phyloP scores from a whole-genome alignment of 2,113 vertebrate species.

The Oceanodroma tethys region DNA sequence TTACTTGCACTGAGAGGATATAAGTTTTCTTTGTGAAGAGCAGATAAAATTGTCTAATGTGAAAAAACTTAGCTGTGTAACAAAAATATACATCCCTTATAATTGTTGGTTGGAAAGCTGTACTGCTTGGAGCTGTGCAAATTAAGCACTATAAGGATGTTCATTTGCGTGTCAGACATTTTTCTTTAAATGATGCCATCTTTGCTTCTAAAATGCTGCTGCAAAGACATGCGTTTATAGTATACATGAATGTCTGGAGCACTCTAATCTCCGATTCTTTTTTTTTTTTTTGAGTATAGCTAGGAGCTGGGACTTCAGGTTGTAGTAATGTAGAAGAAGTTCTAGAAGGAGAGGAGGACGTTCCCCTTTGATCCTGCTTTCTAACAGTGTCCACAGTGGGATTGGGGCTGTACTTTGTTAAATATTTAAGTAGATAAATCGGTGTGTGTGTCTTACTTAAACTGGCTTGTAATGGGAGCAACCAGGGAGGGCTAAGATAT shows the following conservation, averaged over 20 bases:
- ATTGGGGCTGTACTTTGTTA: neutral
- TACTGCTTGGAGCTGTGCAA: neutral
- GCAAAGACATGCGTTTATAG: accelerated
- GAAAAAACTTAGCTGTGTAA: neutral
- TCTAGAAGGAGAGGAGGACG: neutral
- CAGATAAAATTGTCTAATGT: neutral
- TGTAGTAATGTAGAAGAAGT: neutral
- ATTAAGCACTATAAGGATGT: accelerated
- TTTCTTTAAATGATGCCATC: neutral
- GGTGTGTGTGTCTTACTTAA: neutral
- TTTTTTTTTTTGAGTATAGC: accelerated
- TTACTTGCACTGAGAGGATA: accelerated
- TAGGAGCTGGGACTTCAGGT: neutral
- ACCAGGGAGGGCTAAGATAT: neutral
- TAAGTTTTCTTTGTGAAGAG: neutral
- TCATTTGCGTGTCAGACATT: neutral
- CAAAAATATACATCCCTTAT: neutral
- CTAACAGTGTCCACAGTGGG: neutral
- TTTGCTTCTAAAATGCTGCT: neutral
- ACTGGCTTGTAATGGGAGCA: neutral
- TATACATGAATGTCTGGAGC: neutral
- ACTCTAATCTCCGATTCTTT: too few relatives aligned
- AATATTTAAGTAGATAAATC: neutral
- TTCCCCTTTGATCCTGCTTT: neutral
- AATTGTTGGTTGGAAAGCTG: neutral